Percentiles rank a stretch among this genome's conserved stretches.
Conservation (phyloP, 1,140 invertebrate genomes). For the Lasioglossum albipes region DNA sequence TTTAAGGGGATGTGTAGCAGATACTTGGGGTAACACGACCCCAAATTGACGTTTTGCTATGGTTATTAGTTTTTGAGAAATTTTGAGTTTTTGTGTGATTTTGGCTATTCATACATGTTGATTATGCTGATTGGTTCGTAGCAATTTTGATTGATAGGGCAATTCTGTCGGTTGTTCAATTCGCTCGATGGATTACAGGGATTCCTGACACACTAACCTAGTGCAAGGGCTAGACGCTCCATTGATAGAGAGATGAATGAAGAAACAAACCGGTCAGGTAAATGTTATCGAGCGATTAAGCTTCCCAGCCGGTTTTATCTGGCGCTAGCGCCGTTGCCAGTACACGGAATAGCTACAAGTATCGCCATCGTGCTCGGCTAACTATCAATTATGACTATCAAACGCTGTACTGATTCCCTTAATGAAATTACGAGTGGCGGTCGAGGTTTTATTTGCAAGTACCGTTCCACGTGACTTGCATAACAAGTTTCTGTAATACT, state of each 20-base stretch:
- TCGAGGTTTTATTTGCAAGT: no score
- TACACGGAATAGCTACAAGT: conserved; percentile 8
- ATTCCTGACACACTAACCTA: conserved; percentile 49
- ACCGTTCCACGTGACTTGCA: background rate
- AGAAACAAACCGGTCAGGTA: conserved; percentile 61
- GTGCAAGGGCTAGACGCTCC: conserved; percentile 32
- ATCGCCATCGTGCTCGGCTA: conserved; percentile 7
- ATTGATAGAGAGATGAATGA: conserved; percentile 41
- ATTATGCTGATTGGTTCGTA: no score
- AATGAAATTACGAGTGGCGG: background rate
- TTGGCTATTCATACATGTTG: no score
- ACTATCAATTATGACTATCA: conserved; percentile 42
- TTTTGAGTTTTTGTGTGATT: no score
- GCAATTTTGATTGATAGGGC: no score
- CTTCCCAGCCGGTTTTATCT: conserved; percentile 48
- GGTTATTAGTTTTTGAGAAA: no score
- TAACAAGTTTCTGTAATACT: no score
- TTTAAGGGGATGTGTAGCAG: no score
- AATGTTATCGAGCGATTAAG: conserved; percentile 54
- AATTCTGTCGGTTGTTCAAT: conserved; percentile 5
- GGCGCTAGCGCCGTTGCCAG: conserved; percentile 21
- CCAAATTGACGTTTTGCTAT: no score
- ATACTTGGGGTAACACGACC: no score
- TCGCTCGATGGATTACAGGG: conserved; percentile 7
- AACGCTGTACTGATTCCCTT: background rate